Percentiles rank a stretch among this genome's conserved stretches.
Evolutionary conservation across 1,140 invertebrate species (phyloP).

Genomic region (Rhizoglyphus robini): DNA sequence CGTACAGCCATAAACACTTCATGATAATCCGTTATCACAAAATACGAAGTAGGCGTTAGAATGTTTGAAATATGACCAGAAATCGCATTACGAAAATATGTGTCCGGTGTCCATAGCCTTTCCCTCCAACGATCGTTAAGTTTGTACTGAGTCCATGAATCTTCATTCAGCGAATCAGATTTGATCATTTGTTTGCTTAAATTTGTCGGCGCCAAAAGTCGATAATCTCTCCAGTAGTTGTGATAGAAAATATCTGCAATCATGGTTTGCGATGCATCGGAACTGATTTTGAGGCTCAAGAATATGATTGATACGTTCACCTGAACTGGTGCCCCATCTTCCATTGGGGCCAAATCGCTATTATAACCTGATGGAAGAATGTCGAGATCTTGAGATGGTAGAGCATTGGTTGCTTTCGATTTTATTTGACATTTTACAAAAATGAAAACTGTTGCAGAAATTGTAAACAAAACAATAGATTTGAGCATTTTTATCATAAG

Average conservation of each 20-base stretch:
- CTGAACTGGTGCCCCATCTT: background rate
- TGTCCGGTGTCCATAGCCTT: slow-evolving; percentile 25
- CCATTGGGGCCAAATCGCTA: background rate
- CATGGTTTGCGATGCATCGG: background rate
- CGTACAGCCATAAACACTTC: slow-evolving; percentile 16
- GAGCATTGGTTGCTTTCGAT: too few relatives aligned
- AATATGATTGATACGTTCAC: slow-evolving; percentile 1
- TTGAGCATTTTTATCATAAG: too few relatives aligned
- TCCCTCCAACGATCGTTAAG: slow-evolving; percentile 16
- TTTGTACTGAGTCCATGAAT: slow-evolving; percentile 9
- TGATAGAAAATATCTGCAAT: slow-evolving; percentile 9
- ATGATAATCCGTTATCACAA: slow-evolving; percentile 5
- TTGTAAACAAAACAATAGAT: too few relatives aligned
- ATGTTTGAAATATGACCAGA: slow-evolving; percentile 17
- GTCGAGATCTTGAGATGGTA: background rate
- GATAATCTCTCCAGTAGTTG: slow-evolving; percentile 17
- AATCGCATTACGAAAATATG: slow-evolving; percentile 25
- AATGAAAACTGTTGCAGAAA: too few relatives aligned
- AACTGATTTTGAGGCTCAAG: background rate
- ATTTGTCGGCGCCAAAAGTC: background rate
- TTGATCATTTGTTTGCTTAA: too few relatives aligned
- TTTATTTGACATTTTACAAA: too few relatives aligned
- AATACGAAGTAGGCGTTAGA: slow-evolving; percentile 1
- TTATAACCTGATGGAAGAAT: background rate
- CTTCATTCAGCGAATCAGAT: background rate